Percentiles rank a stretch among this genome's conserved stretches.
These are phyloP conservation scores for Steinernema feltiae DNA, from an alignment of 1,140 invertebrate species.

Conservation along the genomic window DNA sequence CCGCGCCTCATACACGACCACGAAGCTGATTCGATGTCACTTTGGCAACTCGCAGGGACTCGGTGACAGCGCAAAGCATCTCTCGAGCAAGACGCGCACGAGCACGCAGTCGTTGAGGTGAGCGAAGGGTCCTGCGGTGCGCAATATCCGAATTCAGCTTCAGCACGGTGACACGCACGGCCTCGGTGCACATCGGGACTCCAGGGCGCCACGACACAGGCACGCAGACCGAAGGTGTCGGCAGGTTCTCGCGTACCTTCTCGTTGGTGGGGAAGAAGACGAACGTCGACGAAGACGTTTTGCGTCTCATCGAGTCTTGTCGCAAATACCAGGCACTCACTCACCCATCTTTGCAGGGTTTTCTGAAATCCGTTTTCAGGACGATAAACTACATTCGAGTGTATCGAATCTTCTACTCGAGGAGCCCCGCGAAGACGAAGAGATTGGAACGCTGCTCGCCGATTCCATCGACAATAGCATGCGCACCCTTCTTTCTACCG, in stretches of 20 bases:
- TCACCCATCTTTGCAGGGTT: background rate
- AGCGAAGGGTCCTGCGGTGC: slow-evolving; percentile 64
- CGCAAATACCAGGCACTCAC: slow-evolving; percentile 46
- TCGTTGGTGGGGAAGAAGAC: slow-evolving; percentile 45
- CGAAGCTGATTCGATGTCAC: slow-evolving; percentile 73
- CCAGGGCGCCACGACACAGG: slow-evolving; percentile 25
- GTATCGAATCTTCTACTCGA: slow-evolving; percentile 44
- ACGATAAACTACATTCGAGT: slow-evolving; percentile 34
- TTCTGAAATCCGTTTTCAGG: slow-evolving; percentile 20
- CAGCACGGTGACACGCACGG: slow-evolving; percentile 41
- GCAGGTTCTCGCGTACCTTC: slow-evolving; percentile 46
- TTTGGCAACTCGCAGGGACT: slow-evolving; percentile 63
- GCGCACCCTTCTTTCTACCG: slow-evolving; percentile 45
- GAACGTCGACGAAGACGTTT: slow-evolving; percentile 53
- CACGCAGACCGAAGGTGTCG: slow-evolving; percentile 43
- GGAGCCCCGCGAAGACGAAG: slow-evolving; percentile 41
- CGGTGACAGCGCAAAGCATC: slow-evolving; percentile 45
- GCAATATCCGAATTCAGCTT: slow-evolving; percentile 61
- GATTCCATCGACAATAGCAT: slow-evolving; percentile 46
- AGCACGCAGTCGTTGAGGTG: slow-evolving; percentile 44
- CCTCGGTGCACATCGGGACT: slow-evolving; percentile 42
- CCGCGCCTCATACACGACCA: slow-evolving; percentile 71
- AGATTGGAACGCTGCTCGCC: slow-evolving; percentile 36
- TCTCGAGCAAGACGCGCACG: background rate
- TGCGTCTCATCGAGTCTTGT: slow-evolving; percentile 51